Base-by-base conservation (phyloP, 1,140 invertebrate genomes). In the Microplitis demolitor region DNA sequence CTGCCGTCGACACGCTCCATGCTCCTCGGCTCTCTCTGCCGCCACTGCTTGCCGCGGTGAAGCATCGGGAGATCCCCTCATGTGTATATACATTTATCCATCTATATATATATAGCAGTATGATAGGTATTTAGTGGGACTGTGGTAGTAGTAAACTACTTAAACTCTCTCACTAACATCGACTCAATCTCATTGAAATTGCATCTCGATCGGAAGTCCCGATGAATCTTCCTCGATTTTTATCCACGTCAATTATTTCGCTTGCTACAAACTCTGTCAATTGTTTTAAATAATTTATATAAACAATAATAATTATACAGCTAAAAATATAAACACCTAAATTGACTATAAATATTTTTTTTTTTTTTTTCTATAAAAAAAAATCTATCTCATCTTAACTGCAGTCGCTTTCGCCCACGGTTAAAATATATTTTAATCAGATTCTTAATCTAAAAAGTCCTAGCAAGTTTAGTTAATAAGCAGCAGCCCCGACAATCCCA, bases 1-100 rank as follows among this genome's bases (percentile, higher is more conserved):
- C 81, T 80, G 80, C 80, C 81, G 83, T 79, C 83, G 85, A 86
- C 84, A 86, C 84, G 84, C 84, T 85, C 78, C 77, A 74, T 76
- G 83, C 78, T 80, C 56, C 80, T 70, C 74, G 63, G 66, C 70
- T 71, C 69, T 69, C 31, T 4, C 62, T 45, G 5, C 9, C 37
- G 9, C 5, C 61, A 33, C 66, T 68, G 24, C 24, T 24, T 2
- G 24, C 24, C 62, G 58, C 66, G 39, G 45, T 51, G 53, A 69
- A 66, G 24, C 72, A 66, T 66, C 64, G 45, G 56, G 66, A 63
- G 39, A 37, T 68, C 64, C 11, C 66, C 58, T 53, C 66, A 24
- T 24, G 24, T 51, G 45, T 61, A 37, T 61, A 37, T 33, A 50
- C 5, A 11, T 58, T 31, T 54, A 58, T 34, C 61, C 24, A 24